Base-by-base conservation (phyloP, 2,888 invertebrate species). In the Onthophagus sagittarius region DNA sequence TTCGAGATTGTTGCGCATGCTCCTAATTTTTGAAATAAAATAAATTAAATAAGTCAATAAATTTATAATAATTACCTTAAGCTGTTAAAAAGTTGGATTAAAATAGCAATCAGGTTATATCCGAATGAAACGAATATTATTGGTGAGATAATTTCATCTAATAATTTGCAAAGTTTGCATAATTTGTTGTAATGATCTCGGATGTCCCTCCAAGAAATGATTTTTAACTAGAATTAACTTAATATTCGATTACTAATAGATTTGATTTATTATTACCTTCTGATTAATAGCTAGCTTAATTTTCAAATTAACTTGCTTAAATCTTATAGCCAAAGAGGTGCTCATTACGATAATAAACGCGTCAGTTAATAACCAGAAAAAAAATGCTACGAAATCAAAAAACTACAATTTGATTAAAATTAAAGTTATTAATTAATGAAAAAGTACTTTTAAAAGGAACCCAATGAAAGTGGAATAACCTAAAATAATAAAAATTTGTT, bases 41-140 rank as follows among this genome's bases (percentile, higher is more conserved):
- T 31, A 69, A 69, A 69, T 14, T 1, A 0, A 14, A 67, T 5
- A 5, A 5, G 64, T 62, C 11, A 11, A 31, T 33, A 53, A 5
- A 11, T 0, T 62, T 63, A 13, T 23, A 5, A 11, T 67, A 71
- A 65, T 62, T 75, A 79, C 79, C 88, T 87, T 82, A 92, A 86
- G 31, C 90, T 91, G 79, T 90, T 87, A 79, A 91, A 93, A 6
- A 93, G 85, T 80, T 92, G 91, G 70, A 92, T 86, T 73, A 93
- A 90, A 77, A 93, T 91, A 80, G 92, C 92, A 82, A 91, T 93
- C 70, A 93, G 86, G 82, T 93, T 92, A 76, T 89, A 91, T 11
- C 89, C 85, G 78, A 91, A 92, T 0, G 92, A 91, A 1, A 93
- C 81, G 0, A 93, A 82, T 0, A 93, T 87, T 71, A 93, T 85